Conservation (phyloP, 2,888 invertebrate genomes). For the Cephalotes varians region DNA sequence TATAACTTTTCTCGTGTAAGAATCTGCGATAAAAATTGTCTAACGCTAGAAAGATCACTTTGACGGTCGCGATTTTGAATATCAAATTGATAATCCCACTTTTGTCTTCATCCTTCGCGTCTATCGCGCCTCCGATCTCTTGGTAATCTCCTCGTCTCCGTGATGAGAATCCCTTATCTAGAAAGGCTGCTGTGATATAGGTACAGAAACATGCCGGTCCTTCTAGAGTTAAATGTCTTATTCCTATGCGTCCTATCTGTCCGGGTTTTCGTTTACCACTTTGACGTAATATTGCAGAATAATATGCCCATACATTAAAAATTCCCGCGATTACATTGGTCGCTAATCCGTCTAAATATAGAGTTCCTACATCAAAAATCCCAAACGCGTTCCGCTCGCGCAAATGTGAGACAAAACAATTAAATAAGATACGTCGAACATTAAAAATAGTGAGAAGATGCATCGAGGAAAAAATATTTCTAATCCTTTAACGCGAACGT, state of each 20-base stretch:
- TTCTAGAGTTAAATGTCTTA: constrained; percentile 25
- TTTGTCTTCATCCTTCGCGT: neutral
- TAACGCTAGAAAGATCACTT: constrained; percentile 34
- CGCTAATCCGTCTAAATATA: constrained; percentile 27
- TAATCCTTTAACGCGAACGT: neutral
- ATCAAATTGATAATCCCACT: constrained; percentile 30
- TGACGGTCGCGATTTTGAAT: constrained; percentile 3
- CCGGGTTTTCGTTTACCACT: neutral
- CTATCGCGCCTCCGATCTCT: neutral
- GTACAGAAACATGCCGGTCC: constrained; percentile 19
- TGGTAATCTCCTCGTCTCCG: neutral
- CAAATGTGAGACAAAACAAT: constrained; percentile 19
- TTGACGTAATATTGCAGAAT: constrained; percentile 12
- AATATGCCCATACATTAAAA: constrained; percentile 15
- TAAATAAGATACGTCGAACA: neutral
- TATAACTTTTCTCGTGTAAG: constrained; percentile 9
- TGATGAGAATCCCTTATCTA: constrained; percentile 13
- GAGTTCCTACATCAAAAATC: constrained; percentile 19
- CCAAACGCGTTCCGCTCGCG: neutral
- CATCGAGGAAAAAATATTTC: constrained; percentile 5
- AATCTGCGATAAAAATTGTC: constrained; percentile 37
- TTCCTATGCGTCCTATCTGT: neutral
- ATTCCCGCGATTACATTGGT: neutral
- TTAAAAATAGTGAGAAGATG: constrained; percentile 5
- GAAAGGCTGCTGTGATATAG: constrained; percentile 47